Conservation (phyloP, 2,113 vertebrate species). For the Hydrochoerus hydrochaeris region DNA sequence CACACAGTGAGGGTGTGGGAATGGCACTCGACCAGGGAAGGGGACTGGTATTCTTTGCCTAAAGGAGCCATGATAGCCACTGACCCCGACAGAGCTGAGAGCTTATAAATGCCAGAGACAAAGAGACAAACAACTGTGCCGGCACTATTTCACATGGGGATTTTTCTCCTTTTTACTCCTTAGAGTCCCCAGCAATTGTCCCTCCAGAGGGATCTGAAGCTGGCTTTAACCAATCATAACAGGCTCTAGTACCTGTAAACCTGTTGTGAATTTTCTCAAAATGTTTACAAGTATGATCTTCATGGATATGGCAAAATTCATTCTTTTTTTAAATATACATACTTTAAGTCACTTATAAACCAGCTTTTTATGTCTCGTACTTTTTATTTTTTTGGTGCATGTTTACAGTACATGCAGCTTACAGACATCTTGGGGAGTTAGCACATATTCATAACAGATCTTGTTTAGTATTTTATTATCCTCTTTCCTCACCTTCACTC, state of each 20-base stretch:
- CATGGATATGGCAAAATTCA: not conserved
- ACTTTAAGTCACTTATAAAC: not conserved
- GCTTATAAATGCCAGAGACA: constrained; percentile 50
- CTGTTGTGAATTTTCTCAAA: not conserved
- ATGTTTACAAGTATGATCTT: not conserved
- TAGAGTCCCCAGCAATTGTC: not conserved
- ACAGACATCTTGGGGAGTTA: too few relatives aligned
- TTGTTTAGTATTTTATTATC: too few relatives aligned
- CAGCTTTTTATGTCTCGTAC: not conserved
- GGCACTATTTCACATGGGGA: constrained; percentile 41
- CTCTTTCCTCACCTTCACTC: too few relatives aligned
- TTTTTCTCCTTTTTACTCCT: not conserved
- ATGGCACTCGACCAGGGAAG: constrained; percentile 2
- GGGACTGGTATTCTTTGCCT: not conserved
- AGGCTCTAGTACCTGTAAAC: not conserved
- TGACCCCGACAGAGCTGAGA: not conserved
- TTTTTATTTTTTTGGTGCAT: too few relatives aligned
- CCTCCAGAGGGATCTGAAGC: not conserved
- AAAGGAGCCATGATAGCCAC: not conserved
- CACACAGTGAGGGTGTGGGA: not conserved
- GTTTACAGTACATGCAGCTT: too few relatives aligned
- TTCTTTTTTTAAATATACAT: not conserved
- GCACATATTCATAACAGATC: too few relatives aligned
- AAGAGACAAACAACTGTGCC: not conserved
- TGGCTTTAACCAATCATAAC: not conserved